Conservation (phyloP, 1,140 invertebrate species). For the Apis laboriosa region DNA sequence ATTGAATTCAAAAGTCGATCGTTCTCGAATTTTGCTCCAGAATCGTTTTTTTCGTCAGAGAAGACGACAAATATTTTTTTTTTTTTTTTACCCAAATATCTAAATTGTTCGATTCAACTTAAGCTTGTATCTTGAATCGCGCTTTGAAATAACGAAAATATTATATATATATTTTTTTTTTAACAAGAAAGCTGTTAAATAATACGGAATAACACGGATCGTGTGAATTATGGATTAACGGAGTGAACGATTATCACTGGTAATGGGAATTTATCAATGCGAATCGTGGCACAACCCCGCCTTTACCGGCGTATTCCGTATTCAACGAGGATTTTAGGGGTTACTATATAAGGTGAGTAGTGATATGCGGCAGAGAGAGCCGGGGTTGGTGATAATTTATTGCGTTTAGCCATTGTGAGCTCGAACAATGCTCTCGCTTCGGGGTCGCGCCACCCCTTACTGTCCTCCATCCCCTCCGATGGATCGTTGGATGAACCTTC, state of each 20-base stretch:
- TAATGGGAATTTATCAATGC: constrained; percentile 34
- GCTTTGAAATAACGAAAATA: too few species aligned
- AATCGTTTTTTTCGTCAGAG: too few species aligned
- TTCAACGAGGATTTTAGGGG: constrained; percentile 41
- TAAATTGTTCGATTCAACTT: too few species aligned
- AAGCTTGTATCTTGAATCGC: too few species aligned
- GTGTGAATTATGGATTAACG: background rate
- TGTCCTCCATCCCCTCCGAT: background rate
- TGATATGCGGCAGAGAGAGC: constrained; percentile 18
- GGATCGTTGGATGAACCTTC: background rate
- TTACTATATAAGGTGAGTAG: constrained; percentile 6
- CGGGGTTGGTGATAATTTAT: constrained; percentile 66
- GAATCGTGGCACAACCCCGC: background rate
- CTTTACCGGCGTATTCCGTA: background rate
- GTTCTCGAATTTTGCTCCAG: too few species aligned
- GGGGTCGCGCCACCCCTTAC: background rate
- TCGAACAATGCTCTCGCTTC: constrained; percentile 59
- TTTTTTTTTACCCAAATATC: too few species aligned
- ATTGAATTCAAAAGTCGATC: too few species aligned
- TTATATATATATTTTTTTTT: background rate
- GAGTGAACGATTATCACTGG: background rate
- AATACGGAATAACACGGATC: background rate
- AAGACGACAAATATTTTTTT: too few species aligned
- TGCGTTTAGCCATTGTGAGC: constrained; percentile 61
- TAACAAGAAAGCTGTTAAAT: background rate